These are phyloP conservation scores for Carabus problematicus DNA, from an alignment of 2,888 invertebrate genomes.

Conservation along the genomic window DNA sequence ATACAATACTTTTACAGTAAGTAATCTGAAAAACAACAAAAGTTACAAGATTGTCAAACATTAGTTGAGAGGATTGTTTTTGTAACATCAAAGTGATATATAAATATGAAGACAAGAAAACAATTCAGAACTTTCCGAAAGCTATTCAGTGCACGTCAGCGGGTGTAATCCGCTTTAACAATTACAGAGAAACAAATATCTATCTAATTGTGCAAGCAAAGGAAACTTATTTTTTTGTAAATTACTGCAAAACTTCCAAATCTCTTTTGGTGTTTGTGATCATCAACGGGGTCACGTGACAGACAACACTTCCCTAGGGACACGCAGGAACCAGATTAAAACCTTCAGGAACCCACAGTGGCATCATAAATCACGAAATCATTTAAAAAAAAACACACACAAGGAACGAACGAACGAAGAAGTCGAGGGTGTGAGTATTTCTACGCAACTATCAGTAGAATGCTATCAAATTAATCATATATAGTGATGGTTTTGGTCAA, in stretches of 20 bases:
- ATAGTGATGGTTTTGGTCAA: conserved; percentile 16
- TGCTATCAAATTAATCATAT: conserved; percentile 37
- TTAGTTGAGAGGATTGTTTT: not conserved
- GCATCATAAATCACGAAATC: conserved; percentile 34
- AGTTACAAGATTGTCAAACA: not conserved
- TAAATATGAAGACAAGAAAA: conserved; percentile 31
- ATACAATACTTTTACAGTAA: not conserved
- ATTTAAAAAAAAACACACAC: conserved; percentile 30
- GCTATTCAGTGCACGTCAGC: conserved; percentile 26
- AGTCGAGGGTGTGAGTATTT: conserved; percentile 2
- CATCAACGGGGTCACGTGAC: conserved; percentile 25
- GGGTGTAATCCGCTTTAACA: conserved; percentile 20
- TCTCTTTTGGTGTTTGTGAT: conserved; percentile 12
- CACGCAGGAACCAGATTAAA: conserved; percentile 22
- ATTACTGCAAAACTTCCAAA: conserved; percentile 20
- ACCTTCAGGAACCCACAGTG: conserved; percentile 25
- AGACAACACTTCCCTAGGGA: conserved; percentile 17
- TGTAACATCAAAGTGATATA: conserved; percentile 18
- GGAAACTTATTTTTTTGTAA: conserved; percentile 18
- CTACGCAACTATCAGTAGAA: conserved; percentile 27
- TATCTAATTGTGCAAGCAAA: conserved; percentile 32
- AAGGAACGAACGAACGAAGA: conserved; percentile 23
- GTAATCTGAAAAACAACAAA: not conserved
- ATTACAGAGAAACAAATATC: conserved; percentile 28
- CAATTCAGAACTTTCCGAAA: conserved; percentile 30